phyloP scores from a whole-genome alignment of 2,113 vertebrate species.

The Cercopithecus mona region DNA sequence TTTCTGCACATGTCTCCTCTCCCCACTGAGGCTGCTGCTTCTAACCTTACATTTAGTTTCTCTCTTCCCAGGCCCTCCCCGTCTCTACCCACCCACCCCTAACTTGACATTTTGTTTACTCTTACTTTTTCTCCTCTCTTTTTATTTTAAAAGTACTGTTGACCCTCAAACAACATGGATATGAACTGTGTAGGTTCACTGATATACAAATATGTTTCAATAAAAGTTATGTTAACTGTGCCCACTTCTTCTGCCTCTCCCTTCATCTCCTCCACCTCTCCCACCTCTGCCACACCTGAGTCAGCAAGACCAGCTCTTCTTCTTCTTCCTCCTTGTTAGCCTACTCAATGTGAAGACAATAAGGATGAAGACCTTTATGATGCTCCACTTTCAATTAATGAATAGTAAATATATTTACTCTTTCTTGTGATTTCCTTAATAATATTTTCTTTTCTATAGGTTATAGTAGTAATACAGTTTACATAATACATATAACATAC shows the following conservation, averaged over 20 bases:
- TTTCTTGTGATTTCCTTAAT: background rate
- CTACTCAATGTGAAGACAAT: background rate
- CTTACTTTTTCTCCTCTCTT: background rate
- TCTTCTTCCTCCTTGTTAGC: background rate
- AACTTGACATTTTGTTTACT: background rate
- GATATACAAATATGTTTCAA: background rate
- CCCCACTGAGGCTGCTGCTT: background rate
- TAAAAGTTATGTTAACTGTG: background rate
- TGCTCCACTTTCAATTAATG: background rate
- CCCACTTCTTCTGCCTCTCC: background rate
- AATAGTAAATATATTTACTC: background rate
- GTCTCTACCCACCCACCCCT: rapidly evolving
- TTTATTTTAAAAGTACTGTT: background rate
- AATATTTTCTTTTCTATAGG: background rate
- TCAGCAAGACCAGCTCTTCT: background rate
- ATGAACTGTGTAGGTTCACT: background rate
- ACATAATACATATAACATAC: background rate
- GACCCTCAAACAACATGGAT: background rate
- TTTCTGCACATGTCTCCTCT: background rate
- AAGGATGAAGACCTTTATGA: background rate
- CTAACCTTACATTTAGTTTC: background rate
- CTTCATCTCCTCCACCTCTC: background rate
- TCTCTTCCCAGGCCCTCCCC: rapidly evolving
- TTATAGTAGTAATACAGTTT: background rate
- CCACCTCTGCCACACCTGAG: background rate